phyloP scores from a whole-genome alignment of 2,888 invertebrate genomes.

The Athrips mouffetella region DNA sequence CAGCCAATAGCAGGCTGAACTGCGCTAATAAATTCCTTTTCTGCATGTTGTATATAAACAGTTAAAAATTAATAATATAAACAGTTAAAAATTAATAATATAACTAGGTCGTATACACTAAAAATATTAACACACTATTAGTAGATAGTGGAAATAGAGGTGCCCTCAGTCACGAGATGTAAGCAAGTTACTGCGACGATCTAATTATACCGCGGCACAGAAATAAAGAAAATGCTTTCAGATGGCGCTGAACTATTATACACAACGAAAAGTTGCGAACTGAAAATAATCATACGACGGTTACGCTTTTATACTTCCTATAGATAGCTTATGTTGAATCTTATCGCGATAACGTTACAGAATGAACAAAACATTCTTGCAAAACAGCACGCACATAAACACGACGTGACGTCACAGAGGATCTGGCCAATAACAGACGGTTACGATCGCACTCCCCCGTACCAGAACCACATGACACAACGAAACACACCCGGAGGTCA shows the following conservation, averaged over 20 bases:
- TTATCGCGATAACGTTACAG: slow-evolving; percentile 53
- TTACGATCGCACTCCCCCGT: slow-evolving; percentile 59
- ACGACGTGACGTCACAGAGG: slow-evolving; percentile 50
- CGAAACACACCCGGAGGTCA: slow-evolving; percentile 42
- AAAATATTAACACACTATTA: too few relatives aligned
- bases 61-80: slow-evolving; percentile 21
- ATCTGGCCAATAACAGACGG: slow-evolving; percentile 47
- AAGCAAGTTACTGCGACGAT: slow-evolving; percentile 19
- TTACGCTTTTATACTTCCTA: slow-evolving; percentile 47
- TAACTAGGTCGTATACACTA: too few relatives aligned
- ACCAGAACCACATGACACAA: slow-evolving; percentile 45
- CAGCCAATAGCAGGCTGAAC: slow-evolving; percentile 49
- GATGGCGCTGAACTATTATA: slow-evolving; percentile 29
- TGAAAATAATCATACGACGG: slow-evolving; percentile 36
- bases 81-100: too few relatives aligned
- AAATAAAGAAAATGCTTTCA: slow-evolving; percentile 24
- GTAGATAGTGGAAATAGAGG: too few relatives aligned
- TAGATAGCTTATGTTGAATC: slow-evolving; percentile 39
- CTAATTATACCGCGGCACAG: slow-evolving; percentile 36
- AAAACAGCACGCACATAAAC: slow-evolving; percentile 52
- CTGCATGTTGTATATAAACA: slow-evolving; percentile 49
- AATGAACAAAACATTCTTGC: slow-evolving; percentile 44
- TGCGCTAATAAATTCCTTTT: slow-evolving; percentile 57
- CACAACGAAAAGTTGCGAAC: slow-evolving; percentile 28
- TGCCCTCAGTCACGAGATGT: background rate